Base-by-base conservation (phyloP, 2,797 vertebrate species). In the Peromyscus attwateri region DNA sequence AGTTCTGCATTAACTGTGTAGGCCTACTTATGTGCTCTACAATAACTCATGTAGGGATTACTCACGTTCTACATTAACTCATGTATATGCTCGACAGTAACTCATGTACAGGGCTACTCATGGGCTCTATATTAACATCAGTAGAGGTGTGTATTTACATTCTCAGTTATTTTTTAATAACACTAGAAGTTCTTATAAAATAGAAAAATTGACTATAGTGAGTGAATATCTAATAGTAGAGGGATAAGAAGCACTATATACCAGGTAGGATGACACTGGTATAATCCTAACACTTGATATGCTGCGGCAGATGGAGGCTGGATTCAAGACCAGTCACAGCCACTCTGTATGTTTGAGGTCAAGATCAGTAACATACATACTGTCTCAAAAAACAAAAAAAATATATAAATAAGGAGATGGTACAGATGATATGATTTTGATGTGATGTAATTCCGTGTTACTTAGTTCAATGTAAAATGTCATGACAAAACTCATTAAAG, bases 111-210 rank as follows among this genome's bases (percentile, higher is more conserved):
- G 17, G 34, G 68, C 16, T 75, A 73, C 4, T 73, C 55, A 55
- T 55, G 55, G 55, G 55, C 55, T 55, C 55, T 55, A 55, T 16
- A 55, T 55, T 55, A 55, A 55, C 55, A 17, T 17, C 14, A 55
- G 55, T 55, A 21, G 70, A 19, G 3, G 19, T 8, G 70, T 71
- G 14, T 71, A 40, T 37, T 37, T 19, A 73, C 8, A 10, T 49
- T 5, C 43, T 77, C 34, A 23, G 37, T 85, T 97, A 97, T 92
- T 96, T 97, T 95, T 85, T 95, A 96, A 95, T 55, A 37, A 68
- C n/a, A 92, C 19, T 17, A 77, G 34, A 71, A 80, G 73, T 94
- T 87, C 37, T 87, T 81, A 96, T 29, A 23, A 82, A 91, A 94
- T 92, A 96, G 77, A 10, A 84, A 60, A 71, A 31, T 87, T 87